These are phyloP conservation scores for Aspidoscelis tigris DNA, from an alignment of 2,113 vertebrate species.

Conservation along the genomic window DNA sequence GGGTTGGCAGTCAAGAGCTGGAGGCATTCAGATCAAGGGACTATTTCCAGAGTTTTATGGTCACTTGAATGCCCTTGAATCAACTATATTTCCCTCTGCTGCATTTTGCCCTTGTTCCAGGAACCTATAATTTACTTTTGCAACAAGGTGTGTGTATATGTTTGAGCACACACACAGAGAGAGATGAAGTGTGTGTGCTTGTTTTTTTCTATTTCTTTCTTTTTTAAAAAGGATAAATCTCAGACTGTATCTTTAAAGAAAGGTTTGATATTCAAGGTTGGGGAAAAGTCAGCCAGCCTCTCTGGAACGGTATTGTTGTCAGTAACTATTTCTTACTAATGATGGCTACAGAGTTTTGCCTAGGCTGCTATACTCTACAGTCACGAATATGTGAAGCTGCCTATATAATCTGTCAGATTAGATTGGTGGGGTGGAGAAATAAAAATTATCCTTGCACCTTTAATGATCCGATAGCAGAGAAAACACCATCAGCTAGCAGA, in stretches of 20 bases:
- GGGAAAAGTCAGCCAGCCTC: background rate
- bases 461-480: background rate
- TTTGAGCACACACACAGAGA: background rate
- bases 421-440: background rate
- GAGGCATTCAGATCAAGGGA: accelerated
- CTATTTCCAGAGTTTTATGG: accelerated
- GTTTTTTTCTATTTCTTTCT: no score
- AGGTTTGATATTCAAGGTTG: background rate
- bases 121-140: background rate
- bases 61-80: constrained; percentile 10
- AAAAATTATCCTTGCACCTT: background rate
- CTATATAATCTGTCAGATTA: background rate
- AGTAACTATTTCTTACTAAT: background rate
- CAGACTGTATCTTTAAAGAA: accelerated
- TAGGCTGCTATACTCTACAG: background rate
- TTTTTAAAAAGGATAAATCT: no score
- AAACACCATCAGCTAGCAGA: background rate
- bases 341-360: background rate
- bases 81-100: background rate
- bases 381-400: background rate
- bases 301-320: background rate
- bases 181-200: no score
- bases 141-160: background rate
- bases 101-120: background rate
- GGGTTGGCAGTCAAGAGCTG: background rate